A percentile compares a stretch with the other conserved stretches of the same genome.
phyloP scores from a whole-genome alignment of 2,113 vertebrate genomes.

The Bambusicola thoracicus region DNA sequence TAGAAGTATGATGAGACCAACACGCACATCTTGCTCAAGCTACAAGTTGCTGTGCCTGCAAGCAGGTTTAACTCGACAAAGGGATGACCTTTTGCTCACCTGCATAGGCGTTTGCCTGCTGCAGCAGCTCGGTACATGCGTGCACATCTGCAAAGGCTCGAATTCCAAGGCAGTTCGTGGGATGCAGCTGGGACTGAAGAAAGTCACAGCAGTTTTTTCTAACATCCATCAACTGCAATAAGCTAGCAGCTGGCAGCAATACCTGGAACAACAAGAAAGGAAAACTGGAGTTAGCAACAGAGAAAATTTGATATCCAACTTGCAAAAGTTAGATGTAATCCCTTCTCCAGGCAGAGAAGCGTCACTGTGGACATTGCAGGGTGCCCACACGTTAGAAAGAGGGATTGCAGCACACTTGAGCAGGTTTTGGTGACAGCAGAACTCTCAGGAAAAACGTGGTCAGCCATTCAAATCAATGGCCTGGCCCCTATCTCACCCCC shows the following conservation, averaged over 20 bases:
- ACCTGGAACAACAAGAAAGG: conserved; percentile 78
- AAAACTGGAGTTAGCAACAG: background rate
- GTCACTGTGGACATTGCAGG: rapidly evolving
- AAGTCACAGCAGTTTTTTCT: conserved; percentile 95
- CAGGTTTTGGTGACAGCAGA: background rate
- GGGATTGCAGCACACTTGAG: background rate
- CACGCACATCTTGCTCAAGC: rapidly evolving
- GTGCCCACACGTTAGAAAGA: background rate
- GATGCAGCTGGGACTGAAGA: conserved; percentile 93
- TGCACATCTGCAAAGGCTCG: conserved; percentile 94
- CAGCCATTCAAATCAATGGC: background rate
- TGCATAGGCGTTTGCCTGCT: conserved; percentile 90
- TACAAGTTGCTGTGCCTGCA: rapidly evolving
- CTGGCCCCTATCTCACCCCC: background rate
- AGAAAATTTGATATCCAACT: background rate
- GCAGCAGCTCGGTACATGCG: conserved; percentile 90
- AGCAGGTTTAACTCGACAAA: background rate
- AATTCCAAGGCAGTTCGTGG: conserved; percentile 96
- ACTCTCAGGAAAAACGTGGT: background rate
- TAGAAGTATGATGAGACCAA: background rate
- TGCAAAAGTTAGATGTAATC: background rate
- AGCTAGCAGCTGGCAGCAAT: conserved; percentile 91
- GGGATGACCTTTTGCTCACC: conserved; percentile 74
- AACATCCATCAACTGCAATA: conserved; percentile 95
- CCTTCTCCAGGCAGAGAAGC: background rate